These are phyloP conservation scores for Clunio marinus DNA, from an alignment of 2,888 invertebrate genomes.

Conservation along the genomic window DNA sequence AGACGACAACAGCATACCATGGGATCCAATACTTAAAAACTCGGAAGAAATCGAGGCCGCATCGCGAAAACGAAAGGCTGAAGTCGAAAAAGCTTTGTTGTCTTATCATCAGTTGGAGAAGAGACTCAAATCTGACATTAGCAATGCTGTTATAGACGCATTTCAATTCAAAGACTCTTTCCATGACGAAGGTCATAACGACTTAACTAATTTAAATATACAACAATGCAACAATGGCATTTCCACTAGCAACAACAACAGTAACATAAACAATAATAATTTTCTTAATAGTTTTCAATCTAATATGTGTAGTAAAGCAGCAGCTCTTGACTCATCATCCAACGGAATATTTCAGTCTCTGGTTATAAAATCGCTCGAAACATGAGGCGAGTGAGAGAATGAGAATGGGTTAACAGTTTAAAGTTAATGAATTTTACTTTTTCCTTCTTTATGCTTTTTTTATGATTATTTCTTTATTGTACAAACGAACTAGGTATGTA, in stretches of 20 bases:
- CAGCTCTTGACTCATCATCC: slow-evolving; percentile 29
- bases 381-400: slow-evolving; percentile 6
- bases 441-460: not conserved
- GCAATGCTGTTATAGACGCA: not conserved
- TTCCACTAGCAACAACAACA: slow-evolving; percentile 11
- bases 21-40: slow-evolving; percentile 35
- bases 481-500: slow-evolving; percentile 13
- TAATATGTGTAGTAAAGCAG: slow-evolving; percentile 26
- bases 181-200: slow-evolving; percentile 35
- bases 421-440: not conserved
- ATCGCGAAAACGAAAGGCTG: slow-evolving; percentile 33
- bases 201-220: not conserved
- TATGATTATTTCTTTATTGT: not conserved
- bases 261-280: slow-evolving; percentile 28
- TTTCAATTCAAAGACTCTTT: too few relatives aligned
- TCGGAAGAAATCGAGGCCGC: slow-evolving; percentile 35
- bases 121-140: slow-evolving; percentile 30
- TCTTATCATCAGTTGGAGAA: slow-evolving; percentile 36
- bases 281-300: slow-evolving; percentile 36
- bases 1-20: slow-evolving; percentile 22
- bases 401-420: not conserved
- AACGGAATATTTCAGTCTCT: slow-evolving; percentile 38
- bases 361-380: slow-evolving; percentile 33
- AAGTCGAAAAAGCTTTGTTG: slow-evolving; percentile 31
- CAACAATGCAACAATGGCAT: slow-evolving; percentile 32